Percentiles rank a stretch among this genome's conserved stretches.
phyloP scores from a whole-genome alignment of 1,140 invertebrate species.

The Pteromalus puparum region DNA sequence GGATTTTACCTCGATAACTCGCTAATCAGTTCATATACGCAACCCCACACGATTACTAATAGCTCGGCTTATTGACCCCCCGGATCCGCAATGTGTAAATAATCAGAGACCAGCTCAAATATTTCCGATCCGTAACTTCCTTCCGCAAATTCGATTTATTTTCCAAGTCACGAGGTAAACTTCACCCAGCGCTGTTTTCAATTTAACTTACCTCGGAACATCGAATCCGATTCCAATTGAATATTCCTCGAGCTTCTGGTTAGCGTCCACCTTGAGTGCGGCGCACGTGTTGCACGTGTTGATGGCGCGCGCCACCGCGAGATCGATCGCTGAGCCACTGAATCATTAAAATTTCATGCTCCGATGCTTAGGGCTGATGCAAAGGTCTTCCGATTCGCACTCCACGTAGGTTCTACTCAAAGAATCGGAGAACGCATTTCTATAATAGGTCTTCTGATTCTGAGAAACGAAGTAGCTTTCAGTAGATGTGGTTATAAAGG shows the following conservation, averaged over 20 bases:
- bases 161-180: neutral
- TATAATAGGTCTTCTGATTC: neutral
- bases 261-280: neutral
- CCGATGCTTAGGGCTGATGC: neutral
- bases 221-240: neutral
- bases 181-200: neutral
- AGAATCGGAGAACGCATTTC: neutral
- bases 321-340: slow-evolving; percentile 4
- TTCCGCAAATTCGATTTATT: neutral
- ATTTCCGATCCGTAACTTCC: neutral
- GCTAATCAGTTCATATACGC: too few species aligned
- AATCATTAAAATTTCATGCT: slow-evolving; percentile 23
- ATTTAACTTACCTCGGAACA: neutral
- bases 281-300: slow-evolving; percentile 17
- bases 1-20: too few species aligned
- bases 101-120: neutral
- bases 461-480: neutral
- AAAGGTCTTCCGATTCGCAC: neutral
- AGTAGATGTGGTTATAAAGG: neutral
- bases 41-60: too few species aligned
- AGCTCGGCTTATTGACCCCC: too few species aligned
- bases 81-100: neutral
- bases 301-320: neutral
- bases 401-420: neutral
- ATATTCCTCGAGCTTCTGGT: slow-evolving; percentile 15